Conservation (phyloP, 2,888 invertebrate genomes). For the Xanthostigma xanthostigma region DNA sequence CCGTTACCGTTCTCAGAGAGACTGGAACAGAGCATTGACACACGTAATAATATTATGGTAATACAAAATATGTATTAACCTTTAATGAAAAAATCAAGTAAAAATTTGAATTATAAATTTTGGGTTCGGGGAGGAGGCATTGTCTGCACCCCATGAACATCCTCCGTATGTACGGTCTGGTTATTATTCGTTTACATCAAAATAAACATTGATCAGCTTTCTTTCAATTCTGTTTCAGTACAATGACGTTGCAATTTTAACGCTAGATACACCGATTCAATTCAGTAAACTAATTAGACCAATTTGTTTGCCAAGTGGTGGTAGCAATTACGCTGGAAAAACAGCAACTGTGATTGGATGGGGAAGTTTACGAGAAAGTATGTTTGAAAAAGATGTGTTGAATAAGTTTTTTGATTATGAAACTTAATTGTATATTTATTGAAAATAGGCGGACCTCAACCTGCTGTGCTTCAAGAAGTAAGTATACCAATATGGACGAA, state of each 20-base stretch:
- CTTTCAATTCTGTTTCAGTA: slow-evolving; percentile 36
- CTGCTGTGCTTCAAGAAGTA: slow-evolving; percentile 67
- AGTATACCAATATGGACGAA: slow-evolving; percentile 74
- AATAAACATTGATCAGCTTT: too few relatives aligned
- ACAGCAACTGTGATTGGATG: slow-evolving; percentile 75
- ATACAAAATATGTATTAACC: too few relatives aligned
- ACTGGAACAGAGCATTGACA: too few relatives aligned
- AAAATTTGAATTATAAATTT: too few relatives aligned
- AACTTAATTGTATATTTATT: neutral
- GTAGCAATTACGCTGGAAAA: slow-evolving; percentile 48
- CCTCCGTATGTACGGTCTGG: too few relatives aligned
- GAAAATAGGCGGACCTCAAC: slow-evolving; percentile 60
- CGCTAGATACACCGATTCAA: slow-evolving; percentile 58
- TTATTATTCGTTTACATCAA: neutral
- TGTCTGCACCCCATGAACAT: too few relatives aligned
- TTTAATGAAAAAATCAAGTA: too few relatives aligned
- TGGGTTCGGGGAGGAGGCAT: too few relatives aligned
- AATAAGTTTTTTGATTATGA: neutral
- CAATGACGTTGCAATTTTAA: slow-evolving; percentile 71
- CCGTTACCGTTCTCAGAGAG: too few relatives aligned
- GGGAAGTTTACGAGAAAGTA: slow-evolving; percentile 71
- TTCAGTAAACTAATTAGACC: slow-evolving; percentile 59
- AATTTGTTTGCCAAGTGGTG: slow-evolving; percentile 45
- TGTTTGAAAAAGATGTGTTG: slow-evolving; percentile 19
- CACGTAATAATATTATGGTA: too few relatives aligned